phyloP scores from a whole-genome alignment of 2,113 vertebrate species.

The Oenanthe oenanthe region DNA sequence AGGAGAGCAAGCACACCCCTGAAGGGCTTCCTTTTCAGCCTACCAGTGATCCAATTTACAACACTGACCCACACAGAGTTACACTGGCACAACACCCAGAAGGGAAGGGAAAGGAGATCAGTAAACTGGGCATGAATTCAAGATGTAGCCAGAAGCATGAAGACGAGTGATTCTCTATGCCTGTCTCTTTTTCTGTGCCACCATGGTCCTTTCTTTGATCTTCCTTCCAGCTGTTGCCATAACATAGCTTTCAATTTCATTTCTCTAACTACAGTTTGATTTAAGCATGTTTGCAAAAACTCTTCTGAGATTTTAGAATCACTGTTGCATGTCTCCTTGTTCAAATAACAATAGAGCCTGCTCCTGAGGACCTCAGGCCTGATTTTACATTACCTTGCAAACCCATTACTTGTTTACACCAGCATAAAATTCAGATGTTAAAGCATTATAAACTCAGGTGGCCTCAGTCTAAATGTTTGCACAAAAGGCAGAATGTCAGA shows the following conservation, averaged over 20 bases:
- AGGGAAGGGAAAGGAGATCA: background rate
- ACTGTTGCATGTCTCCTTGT: background rate
- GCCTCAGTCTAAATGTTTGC: background rate
- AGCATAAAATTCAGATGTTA: background rate
- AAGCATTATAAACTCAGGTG: background rate
- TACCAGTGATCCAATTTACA: background rate
- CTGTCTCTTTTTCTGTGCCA: background rate
- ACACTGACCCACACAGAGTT: background rate
- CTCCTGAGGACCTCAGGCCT: background rate
- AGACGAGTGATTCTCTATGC: background rate
- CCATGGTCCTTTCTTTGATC: background rate
- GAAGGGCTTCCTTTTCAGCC: background rate
- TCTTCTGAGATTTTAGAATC: background rate
- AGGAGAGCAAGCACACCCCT: background rate
- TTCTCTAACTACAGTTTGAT: background rate
- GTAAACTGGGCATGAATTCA: background rate
- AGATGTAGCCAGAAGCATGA: background rate
- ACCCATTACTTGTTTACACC: background rate
- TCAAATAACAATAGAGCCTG: background rate
- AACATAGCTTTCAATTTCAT: background rate
- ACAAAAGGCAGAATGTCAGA: background rate
- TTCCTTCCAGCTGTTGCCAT: background rate
- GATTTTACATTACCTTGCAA: background rate
- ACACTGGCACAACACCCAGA: background rate
- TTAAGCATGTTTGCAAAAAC: background rate